Conservation (phyloP, 2,113 vertebrate genomes). For the Coptodon bakossiorum region DNA sequence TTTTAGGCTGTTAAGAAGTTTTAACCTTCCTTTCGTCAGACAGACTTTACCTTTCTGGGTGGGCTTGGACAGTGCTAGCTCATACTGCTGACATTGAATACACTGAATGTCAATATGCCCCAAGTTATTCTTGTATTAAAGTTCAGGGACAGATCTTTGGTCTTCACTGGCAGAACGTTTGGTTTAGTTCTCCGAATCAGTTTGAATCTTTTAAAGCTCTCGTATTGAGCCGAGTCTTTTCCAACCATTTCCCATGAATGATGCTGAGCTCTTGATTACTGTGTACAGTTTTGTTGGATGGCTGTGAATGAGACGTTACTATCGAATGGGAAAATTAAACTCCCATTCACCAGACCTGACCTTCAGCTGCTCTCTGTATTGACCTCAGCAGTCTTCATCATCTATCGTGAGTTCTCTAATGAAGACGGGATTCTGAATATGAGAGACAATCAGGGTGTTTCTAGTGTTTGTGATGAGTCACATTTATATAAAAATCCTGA, state of each 20-base stretch:
- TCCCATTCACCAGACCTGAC: background rate
- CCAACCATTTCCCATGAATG: background rate
- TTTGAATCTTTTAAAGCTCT: background rate
- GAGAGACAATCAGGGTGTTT: background rate
- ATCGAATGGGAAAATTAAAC: fast-evolving
- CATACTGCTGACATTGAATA: background rate
- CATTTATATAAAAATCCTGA: background rate
- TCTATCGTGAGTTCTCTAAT: background rate
- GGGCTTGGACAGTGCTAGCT: background rate
- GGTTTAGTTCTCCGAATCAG: background rate
- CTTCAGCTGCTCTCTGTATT: background rate
- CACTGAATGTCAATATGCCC: background rate
- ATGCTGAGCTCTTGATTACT: background rate
- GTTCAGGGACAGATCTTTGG: background rate
- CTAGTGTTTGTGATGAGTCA: background rate
- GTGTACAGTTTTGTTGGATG: background rate
- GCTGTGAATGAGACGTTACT: background rate
- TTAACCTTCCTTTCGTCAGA: background rate
- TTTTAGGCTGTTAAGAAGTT: background rate
- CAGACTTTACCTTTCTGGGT: background rate
- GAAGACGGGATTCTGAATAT: background rate
- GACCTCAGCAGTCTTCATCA: background rate
- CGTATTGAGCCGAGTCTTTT: background rate
- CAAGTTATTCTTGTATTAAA: background rate
- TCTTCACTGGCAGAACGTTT: background rate